Conservation (phyloP, 2,888 invertebrate genomes). For the Melinaea menophilus region DNA sequence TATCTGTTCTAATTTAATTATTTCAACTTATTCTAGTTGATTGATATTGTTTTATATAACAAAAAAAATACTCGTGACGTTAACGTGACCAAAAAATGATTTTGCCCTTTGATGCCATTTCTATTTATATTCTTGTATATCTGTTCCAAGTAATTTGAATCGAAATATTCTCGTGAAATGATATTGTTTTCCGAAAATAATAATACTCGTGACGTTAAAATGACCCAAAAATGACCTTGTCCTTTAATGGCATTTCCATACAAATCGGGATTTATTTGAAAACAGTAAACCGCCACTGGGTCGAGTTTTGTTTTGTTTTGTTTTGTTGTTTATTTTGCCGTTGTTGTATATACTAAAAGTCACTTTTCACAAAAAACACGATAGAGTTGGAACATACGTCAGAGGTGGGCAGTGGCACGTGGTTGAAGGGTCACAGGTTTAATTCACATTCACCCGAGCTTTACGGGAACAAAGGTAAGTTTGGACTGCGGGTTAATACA, state of each 20-base stretch:
- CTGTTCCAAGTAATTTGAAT: no score
- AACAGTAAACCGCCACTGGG: constrained; percentile 44
- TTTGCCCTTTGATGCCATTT: background rate
- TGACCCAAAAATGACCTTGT: no score
- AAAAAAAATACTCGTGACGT: no score
- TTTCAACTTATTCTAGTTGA: no score
- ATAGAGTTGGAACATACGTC: constrained; percentile 77
- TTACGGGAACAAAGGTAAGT: constrained; percentile 74
- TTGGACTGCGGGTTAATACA: constrained; percentile 3
- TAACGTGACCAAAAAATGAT: no score
- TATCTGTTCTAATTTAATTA: background rate
- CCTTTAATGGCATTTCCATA: background rate
- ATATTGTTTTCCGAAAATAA: no score
- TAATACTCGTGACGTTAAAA: no score
- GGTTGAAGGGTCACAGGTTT: constrained; percentile 82
- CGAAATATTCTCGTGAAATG: no score
- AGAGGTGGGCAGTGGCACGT: constrained; percentile 79
- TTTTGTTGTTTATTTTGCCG: constrained; percentile 69
- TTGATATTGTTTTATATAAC: no score
- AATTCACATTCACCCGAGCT: constrained; percentile 80
- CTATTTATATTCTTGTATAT: background rate
- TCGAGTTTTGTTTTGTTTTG: constrained; percentile 31
- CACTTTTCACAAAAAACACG: constrained; percentile 66
- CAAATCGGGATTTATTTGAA: no score
- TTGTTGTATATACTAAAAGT: constrained; percentile 69